A percentile compares a stretch with the other conserved stretches of the same genome.
Evolutionary conservation across 2,113 vertebrate genomes (phyloP).

Genomic region (Tautogolabrus adspersus): DNA sequence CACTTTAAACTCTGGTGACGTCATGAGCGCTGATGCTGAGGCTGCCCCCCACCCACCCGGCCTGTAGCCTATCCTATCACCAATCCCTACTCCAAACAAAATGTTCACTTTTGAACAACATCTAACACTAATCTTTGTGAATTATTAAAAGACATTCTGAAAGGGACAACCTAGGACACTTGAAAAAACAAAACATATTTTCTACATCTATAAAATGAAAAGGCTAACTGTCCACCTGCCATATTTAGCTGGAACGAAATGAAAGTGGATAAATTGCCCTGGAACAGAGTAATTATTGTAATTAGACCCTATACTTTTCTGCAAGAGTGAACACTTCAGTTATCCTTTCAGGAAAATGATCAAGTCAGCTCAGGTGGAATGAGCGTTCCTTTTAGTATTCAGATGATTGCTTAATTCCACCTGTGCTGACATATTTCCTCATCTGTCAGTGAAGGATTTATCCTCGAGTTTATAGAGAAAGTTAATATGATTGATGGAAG

Average conservation of each 20-base stretch:
- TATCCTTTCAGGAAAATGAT: conserved; percentile 25
- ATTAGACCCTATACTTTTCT: conserved; percentile 65
- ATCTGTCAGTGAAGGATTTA: conserved; percentile 17
- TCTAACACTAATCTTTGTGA: no score
- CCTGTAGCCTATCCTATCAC: background rate
- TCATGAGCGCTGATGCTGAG: conserved; percentile 70
- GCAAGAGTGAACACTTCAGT: conserved; percentile 46
- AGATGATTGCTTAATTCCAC: conserved; percentile 26
- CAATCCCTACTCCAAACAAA: background rate
- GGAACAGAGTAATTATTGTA: conserved; percentile 65
- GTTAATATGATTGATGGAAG: background rate
- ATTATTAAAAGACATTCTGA: background rate
- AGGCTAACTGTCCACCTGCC: background rate
- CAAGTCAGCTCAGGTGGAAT: conserved; percentile 18
- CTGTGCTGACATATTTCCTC: conserved; percentile 7
- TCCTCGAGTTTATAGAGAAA: background rate
- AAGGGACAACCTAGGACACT: background rate
- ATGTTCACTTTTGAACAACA: background rate
- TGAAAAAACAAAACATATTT: background rate
- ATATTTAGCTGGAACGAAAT: conserved; percentile 29
- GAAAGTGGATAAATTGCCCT: conserved; percentile 51
- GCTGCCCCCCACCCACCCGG: conserved; percentile 18
- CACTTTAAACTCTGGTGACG: conserved; percentile 86
- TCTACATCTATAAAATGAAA: background rate
- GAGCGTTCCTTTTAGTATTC: conserved; percentile 12